These are phyloP conservation scores for Periophthalmodon schlosseri DNA, from an alignment of 2,113 vertebrate genomes.

Conservation along the genomic window DNA sequence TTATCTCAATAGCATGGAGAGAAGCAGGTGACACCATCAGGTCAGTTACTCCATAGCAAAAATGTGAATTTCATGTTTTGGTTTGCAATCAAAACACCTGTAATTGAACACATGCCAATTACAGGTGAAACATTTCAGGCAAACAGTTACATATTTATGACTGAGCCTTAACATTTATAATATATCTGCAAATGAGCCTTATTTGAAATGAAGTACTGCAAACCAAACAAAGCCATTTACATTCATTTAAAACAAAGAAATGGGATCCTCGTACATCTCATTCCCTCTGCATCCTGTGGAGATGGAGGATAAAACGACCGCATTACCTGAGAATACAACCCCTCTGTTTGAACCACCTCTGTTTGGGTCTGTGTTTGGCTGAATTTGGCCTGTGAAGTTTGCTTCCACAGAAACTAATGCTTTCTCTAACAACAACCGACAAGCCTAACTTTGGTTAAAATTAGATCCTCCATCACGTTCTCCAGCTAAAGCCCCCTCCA, in stretches of 20 bases:
- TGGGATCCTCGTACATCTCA: neutral
- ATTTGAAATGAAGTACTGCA: neutral
- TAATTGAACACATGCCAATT: too few relatives aligned
- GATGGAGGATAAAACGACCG: neutral
- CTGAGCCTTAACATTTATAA: neutral
- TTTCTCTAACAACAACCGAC: neutral
- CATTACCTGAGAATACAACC: neutral
- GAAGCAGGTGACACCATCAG: too few relatives aligned
- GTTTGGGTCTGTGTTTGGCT: neutral
- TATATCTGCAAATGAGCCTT: neutral
- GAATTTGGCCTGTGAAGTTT: neutral
- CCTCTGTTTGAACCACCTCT: neutral
- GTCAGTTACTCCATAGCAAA: too few relatives aligned
- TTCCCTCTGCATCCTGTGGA: neutral
- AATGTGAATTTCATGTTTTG: too few relatives aligned
- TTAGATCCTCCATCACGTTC: slow-evolving; percentile 23
- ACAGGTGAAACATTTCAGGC: too few relatives aligned
- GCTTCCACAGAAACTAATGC: slow-evolving; percentile 2
- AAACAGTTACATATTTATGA: too few relatives aligned
- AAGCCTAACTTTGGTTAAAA: slow-evolving; percentile 1
- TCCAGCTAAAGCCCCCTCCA: slow-evolving; percentile 28
- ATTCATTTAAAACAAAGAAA: neutral
- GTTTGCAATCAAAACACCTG: too few relatives aligned
- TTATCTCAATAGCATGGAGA: too few relatives aligned
- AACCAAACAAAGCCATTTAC: neutral